A percentile compares a stretch with the other conserved stretches of the same genome.
These are phyloP conservation scores for Botia almorhae DNA, from an alignment of 2,797 vertebrate species.

Conservation along the genomic window DNA sequence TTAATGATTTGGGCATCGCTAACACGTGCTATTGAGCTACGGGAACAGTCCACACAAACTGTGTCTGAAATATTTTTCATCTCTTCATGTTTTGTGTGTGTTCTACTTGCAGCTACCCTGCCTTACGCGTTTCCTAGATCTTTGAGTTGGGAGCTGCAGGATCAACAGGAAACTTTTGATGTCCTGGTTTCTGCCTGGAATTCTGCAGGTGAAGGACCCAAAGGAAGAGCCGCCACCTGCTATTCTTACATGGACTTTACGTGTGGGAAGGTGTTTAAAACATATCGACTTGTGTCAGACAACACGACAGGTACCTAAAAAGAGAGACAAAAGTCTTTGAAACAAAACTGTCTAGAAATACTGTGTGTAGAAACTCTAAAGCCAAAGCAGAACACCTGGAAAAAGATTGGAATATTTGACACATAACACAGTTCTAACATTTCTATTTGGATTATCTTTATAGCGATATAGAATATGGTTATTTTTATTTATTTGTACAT, in stretches of 20 bases:
- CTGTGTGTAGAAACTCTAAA: neutral
- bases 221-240: constrained; percentile 58
- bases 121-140: neutral
- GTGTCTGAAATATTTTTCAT: neutral
- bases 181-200: constrained; percentile 72
- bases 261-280: neutral
- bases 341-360: neutral
- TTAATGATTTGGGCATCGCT: neutral
- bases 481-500: too few relatives aligned
- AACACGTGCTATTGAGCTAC: neutral
- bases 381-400: neutral
- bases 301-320: constrained; percentile 10
- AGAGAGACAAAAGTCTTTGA: too few relatives aligned
- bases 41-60: neutral
- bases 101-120: constrained; percentile 17
- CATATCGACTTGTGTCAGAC: neutral
- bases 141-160: constrained; percentile 36
- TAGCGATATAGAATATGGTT: neutral
- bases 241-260: constrained; percentile 39
- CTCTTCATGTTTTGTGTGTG: neutral
- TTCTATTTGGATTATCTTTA: too few relatives aligned
- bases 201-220: constrained; percentile 70
- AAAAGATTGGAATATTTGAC: too few relatives aligned
- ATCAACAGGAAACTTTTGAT: constrained; percentile 45
- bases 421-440: too few relatives aligned